phyloP scores from a whole-genome alignment of 2,797 vertebrate species.

The Chaetodon trifasciatus region DNA sequence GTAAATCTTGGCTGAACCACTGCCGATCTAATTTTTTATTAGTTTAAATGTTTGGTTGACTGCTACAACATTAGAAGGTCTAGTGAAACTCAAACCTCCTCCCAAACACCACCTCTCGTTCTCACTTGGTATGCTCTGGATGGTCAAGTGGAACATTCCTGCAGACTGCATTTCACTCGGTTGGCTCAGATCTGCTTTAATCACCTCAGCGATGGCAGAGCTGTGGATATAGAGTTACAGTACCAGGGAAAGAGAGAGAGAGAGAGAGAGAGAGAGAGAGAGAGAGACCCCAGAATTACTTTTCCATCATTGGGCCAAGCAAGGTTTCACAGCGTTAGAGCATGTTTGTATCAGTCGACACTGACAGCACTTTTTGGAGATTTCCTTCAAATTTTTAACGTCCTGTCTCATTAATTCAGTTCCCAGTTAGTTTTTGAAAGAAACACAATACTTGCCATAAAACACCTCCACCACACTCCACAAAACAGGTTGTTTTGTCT shows the following conservation, averaged over 20 bases:
- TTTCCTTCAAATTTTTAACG: not conserved
- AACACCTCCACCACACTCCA: not conserved
- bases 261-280: slow-evolving; percentile 38
- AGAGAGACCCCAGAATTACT: slow-evolving; percentile 49
- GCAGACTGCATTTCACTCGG: slow-evolving; percentile 77
- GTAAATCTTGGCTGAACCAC: slow-evolving; percentile 48
- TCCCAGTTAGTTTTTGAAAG: not conserved
- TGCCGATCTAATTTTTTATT: slow-evolving; percentile 70
- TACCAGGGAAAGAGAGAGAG: slow-evolving; percentile 48
- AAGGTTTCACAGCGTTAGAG: slow-evolving; percentile 58
- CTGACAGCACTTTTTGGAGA: slow-evolving; percentile 6
- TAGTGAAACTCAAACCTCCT: slow-evolving; percentile 71
- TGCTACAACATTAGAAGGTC: slow-evolving; percentile 73
- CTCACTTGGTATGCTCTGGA: slow-evolving; percentile 83
- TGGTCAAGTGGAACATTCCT: slow-evolving; percentile 86
- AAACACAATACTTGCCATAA: too few relatives aligned
- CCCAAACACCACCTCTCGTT: slow-evolving; percentile 58
- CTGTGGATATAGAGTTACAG: slow-evolving; percentile 79
- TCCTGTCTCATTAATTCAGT: not conserved
- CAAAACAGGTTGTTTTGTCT: not conserved
- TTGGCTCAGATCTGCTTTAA: slow-evolving; percentile 80
- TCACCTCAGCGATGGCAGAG: slow-evolving; percentile 79
- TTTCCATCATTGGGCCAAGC: slow-evolving; percentile 57
- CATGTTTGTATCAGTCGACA: slow-evolving; percentile 9
- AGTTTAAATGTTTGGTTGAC: slow-evolving; percentile 73